Conservation (phyloP, 2,113 vertebrate species). For the Lagopus muta region DNA sequence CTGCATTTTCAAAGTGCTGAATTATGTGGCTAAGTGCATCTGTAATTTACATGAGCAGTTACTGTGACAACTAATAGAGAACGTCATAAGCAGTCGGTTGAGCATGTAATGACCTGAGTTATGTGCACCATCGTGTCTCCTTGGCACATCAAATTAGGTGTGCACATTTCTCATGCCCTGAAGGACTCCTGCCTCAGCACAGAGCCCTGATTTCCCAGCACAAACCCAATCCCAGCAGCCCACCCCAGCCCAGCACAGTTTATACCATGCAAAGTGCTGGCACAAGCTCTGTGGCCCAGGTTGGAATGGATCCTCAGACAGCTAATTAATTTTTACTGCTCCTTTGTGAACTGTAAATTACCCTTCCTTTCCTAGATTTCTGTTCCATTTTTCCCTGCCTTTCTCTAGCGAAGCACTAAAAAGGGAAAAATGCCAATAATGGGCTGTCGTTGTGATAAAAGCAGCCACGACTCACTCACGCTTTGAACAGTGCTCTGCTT, state of each 20-base stretch:
- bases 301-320: slow-evolving; percentile 64
- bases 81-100: slow-evolving; percentile 40
- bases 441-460: slow-evolving; percentile 43
- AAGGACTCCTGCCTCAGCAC: slow-evolving; percentile 23
- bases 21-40: slow-evolving; percentile 56
- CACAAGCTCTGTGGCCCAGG: slow-evolving; percentile 10
- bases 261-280: slow-evolving; percentile 25
- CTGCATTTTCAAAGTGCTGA: slow-evolving; percentile 41
- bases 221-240: slow-evolving; percentile 24
- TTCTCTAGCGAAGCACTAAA: slow-evolving; percentile 56
- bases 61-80: slow-evolving; percentile 68
- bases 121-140: slow-evolving; percentile 49
- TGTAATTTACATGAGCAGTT: slow-evolving; percentile 59
- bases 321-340: slow-evolving; percentile 74
- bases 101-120: slow-evolving; percentile 57
- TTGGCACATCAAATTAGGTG: slow-evolving; percentile 60
- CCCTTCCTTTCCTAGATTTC: slow-evolving; percentile 72
- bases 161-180: slow-evolving; percentile 53
- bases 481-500: slow-evolving; percentile 47
- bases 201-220: slow-evolving; percentile 33
- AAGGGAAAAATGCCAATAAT: slow-evolving; percentile 62
- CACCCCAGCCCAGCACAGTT: slow-evolving; percentile 11
- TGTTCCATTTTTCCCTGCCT: slow-evolving; percentile 52
- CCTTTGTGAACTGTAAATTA: slow-evolving; percentile 74
- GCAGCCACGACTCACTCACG: slow-evolving; percentile 1